These are phyloP conservation scores for Acanthochromis polyacanthus DNA, from an alignment of 2,113 vertebrate species.

Conservation along the genomic window DNA sequence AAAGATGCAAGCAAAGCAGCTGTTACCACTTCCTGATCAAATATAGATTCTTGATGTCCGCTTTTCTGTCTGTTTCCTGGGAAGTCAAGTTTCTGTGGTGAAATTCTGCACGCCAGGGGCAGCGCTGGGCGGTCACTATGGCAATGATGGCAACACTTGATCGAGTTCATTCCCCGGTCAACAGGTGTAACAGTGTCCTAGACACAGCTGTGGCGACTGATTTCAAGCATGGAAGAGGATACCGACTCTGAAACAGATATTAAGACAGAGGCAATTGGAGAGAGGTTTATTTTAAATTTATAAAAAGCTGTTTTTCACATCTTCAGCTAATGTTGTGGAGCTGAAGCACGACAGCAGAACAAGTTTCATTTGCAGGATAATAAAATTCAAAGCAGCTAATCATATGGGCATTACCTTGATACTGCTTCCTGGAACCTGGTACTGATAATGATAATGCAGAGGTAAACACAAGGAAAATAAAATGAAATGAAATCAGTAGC, in stretches of 20 bases:
- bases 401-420: not conserved
- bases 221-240: not conserved
- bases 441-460: not conserved
- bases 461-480: not conserved
- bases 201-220: not conserved
- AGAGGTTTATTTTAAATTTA: not conserved
- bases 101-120: slow-evolving; percentile 33
- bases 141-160: slow-evolving; percentile 22
- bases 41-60: slow-evolving; percentile 47
- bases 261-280: not conserved
- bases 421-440: not conserved
- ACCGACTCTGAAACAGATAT: not conserved
- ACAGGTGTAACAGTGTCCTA: not conserved
- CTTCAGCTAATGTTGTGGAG: not conserved
- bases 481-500: not conserved
- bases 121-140: slow-evolving; percentile 29
- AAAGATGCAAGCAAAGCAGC: slow-evolving; percentile 44
- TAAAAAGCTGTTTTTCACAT: not conserved
- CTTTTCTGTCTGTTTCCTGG: slow-evolving; percentile 47
- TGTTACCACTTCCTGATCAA: slow-evolving; percentile 48
- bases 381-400: slow-evolving; percentile 10
- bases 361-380: not conserved
- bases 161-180: slow-evolving; percentile 38
- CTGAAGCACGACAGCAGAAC: not conserved
- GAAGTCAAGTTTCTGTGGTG: slow-evolving; percentile 40